These are phyloP conservation scores for Neodiprion virginianus DNA, from an alignment of 1,140 invertebrate genomes.

Conservation along the genomic window DNA sequence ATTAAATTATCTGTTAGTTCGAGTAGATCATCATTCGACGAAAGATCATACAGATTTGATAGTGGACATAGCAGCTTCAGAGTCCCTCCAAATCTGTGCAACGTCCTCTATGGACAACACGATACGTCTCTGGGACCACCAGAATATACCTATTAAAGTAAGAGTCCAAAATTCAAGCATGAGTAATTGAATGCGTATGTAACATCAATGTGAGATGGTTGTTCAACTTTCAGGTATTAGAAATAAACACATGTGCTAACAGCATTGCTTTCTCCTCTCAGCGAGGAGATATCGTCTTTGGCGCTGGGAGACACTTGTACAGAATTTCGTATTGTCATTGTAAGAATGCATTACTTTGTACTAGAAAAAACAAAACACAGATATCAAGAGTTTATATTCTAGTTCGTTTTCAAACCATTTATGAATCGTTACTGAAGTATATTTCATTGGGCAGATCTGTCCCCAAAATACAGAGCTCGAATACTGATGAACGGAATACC, in stretches of 20 bases:
- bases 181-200: background rate
- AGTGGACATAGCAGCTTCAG: conserved; percentile 27
- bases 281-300: conserved; percentile 38
- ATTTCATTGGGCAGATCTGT: conserved; percentile 33
- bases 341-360: conserved; percentile 21
- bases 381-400: conserved; percentile 9
- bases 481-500: conserved; percentile 27
- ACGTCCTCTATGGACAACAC: conserved; percentile 38
- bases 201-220: background rate
- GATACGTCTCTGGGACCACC: conserved; percentile 36
- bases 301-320: conserved; percentile 35
- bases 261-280: conserved; percentile 32
- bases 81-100: conserved; percentile 35
- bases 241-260: conserved; percentile 31
- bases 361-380: background rate
- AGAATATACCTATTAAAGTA: conserved; percentile 38
- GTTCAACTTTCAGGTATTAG: conserved; percentile 29
- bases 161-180: background rate
- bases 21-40: conserved; percentile 30
- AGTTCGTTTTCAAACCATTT: background rate
- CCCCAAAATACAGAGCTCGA: conserved; percentile 34
- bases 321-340: conserved; percentile 37
- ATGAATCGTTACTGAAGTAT: background rate
- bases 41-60: conserved; percentile 34
- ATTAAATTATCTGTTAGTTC: conserved; percentile 22